phyloP scores from a whole-genome alignment of 2,888 invertebrate genomes.

The Sphinx pinastri region DNA sequence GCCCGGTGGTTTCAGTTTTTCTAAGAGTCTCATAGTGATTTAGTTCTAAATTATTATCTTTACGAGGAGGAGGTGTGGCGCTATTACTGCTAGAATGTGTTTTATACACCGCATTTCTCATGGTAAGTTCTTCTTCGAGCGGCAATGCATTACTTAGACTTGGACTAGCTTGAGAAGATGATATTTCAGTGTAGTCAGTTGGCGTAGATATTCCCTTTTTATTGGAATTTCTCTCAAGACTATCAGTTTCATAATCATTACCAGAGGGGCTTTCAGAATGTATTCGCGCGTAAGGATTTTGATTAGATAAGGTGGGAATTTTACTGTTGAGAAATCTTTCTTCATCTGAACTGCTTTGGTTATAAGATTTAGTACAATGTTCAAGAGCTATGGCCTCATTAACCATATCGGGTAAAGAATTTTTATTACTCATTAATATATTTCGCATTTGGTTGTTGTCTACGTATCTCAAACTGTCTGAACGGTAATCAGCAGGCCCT shows the following conservation, averaged over 20 bases:
- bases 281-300: slow-evolving; percentile 56
- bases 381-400: slow-evolving; percentile 86
- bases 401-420: slow-evolving; percentile 85
- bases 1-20: slow-evolving; percentile 40
- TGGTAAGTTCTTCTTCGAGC: slow-evolving; percentile 91
- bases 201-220: slow-evolving; percentile 84
- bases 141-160: slow-evolving; percentile 89
- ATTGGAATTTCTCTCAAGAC: slow-evolving; percentile 85
- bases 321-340: slow-evolving; percentile 65
- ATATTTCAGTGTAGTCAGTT: slow-evolving; percentile 85
- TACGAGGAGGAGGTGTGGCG: slow-evolving; percentile 73
- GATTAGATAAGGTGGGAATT: slow-evolving; percentile 37
- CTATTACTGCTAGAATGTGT: slow-evolving; percentile 84
- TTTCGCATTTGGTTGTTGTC: slow-evolving; percentile 48
- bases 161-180: slow-evolving; percentile 89
- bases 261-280: slow-evolving; percentile 70
- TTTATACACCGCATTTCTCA: slow-evolving; percentile 90
- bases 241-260: slow-evolving; percentile 89
- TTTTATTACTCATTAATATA: slow-evolving; percentile 61
- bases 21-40: slow-evolving; percentile 76
- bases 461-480: slow-evolving; percentile 56
- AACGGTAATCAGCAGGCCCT: slow-evolving; percentile 54
- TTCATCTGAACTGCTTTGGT: slow-evolving; percentile 73
- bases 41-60: slow-evolving; percentile 59
- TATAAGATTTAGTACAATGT: slow-evolving; percentile 68